Base-by-base conservation (phyloP, 2,888 invertebrate species). In the Syritta pipiens region DNA sequence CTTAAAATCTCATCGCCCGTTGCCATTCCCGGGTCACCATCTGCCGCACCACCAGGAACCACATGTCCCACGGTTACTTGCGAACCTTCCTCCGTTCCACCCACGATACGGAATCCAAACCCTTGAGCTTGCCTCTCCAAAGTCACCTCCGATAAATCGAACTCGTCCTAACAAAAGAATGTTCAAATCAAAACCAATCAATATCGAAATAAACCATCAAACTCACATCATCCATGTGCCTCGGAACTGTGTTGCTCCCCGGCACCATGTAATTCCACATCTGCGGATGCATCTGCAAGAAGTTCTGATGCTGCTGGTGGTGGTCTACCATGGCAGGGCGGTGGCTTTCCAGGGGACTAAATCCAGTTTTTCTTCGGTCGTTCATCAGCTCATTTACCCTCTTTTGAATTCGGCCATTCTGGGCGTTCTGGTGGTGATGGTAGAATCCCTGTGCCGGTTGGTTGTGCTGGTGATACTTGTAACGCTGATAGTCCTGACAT, bases 21-120 rank as follows among this genome's bases (percentile, higher is more conserved):
- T 35, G 94, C 92, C 59, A 99, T 92, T 35, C 97, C 91, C 0
- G 97, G 97, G 89, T 99, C 98, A 44, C 95, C 89, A 88, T 96
- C 95, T 1, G 97, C 99, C 1, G 98, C 96, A 2, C 99, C 99
- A 19, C 97, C 97, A 0, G 97, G 95, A 59, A 99, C 98, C 81
- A 99, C 97, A 87, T 97, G 96, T 1, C 99, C 98, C 22, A 99
- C 97, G 6, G 97, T 96, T 75, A 98, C 97, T 89, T 97, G 95
- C 81, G 97, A 97, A 68, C 97, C 96, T 90, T 99, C 98, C 89
- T 99, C 99, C 0, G 97, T 97, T 35, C 99, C 99, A 17, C 99
- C 99, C 26, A 99, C 96, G 86, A 99, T 97, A 79, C 99, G 92
- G 90, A 99, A 99, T 5, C 99, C 99, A 90, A 99, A 99, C 1